phyloP scores from a whole-genome alignment of 1,140 invertebrate species.

The Drosophila pseudoobscura region DNA sequence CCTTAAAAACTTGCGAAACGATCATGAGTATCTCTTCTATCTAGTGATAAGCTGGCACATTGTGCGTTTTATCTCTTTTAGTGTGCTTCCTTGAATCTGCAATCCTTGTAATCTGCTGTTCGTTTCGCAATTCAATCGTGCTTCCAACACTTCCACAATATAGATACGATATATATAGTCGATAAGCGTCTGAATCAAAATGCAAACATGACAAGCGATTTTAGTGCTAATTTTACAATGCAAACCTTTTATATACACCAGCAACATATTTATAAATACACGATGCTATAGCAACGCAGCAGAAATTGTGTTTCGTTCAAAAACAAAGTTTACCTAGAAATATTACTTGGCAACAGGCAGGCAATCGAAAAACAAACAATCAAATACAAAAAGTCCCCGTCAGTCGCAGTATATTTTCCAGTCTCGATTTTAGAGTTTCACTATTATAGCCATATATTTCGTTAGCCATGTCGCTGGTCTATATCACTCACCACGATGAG shows the following conservation, averaged over 20 bases:
- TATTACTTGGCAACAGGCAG: neutral
- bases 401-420: neutral
- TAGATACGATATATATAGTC: conserved; percentile 12
- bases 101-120: conserved; percentile 17
- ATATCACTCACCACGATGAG: conserved; percentile 84
- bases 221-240: conserved; percentile 73
- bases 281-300: conserved; percentile 24
- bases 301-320: neutral
- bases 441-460: conserved; percentile 26
- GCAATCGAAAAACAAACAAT: neutral
- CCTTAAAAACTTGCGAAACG: conserved; percentile 24
- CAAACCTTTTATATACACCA: conserved; percentile 51
- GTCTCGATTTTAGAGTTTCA: conserved; percentile 21
- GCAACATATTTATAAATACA: conserved; percentile 67
- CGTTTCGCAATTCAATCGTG: conserved; percentile 43
- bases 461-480: conserved; percentile 83
- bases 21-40: conserved; percentile 6
- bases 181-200: conserved; percentile 52
- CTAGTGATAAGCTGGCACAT: conserved; percentile 29
- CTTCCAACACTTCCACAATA: conserved; percentile 59
- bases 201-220: conserved; percentile 40
- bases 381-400: conserved; percentile 18
- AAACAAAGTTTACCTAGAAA: conserved; percentile 7
- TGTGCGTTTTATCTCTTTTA: conserved; percentile 3
- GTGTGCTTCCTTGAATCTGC: conserved; percentile 13